Base-by-base conservation (phyloP, 2,113 vertebrate genomes). In the Solenodon paradoxus region DNA sequence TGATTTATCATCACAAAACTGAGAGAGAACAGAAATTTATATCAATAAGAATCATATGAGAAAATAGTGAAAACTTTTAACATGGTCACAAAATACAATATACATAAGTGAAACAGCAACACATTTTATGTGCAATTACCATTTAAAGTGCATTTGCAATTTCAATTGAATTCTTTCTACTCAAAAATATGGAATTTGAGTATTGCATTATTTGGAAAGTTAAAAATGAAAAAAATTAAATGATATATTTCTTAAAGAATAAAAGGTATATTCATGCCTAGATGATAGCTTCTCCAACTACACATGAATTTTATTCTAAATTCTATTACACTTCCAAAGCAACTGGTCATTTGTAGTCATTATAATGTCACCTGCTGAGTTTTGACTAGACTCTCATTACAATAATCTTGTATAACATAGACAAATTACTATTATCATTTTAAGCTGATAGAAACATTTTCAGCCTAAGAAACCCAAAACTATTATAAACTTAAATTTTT, bases 401-500 rank as follows among this genome's bases (percentile, higher is more conserved):
- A 63, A 74, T 26, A 90, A 86, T 91, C 86, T 91, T 86, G 40
- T 57, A 95, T 64, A 94, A 91, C n/a, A 63, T n/a, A 75, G 49
- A 86, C 28, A 47, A 93, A 63, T 86, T 40, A 93, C 51, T 74
- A 74, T 13, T 82, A 42, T 78, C 53, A 91, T 84, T 85, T 96
- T 89, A 95, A 88, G 3, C 74, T 93, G 45, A 96, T 15, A 69
- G 35, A 80, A 95, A 19, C 35, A 91, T 77, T 91, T 55, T 71
- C 40, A 96, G 64, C 88, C 82, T 92, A 77, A 96, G n/a, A 96
- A 80, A 94, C 30, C 26, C 15, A 83, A 97, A 95, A 71, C 55
- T 47, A 96, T 87, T 94, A 82, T 84, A 96, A 96, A 96, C 16
- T 84, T 95, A 87, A 95, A 96, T 86, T 93, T 86, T 86, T 66